Base-by-base conservation (phyloP, 1,140 invertebrate species). In the Macrotrachela quadricornifera region DNA sequence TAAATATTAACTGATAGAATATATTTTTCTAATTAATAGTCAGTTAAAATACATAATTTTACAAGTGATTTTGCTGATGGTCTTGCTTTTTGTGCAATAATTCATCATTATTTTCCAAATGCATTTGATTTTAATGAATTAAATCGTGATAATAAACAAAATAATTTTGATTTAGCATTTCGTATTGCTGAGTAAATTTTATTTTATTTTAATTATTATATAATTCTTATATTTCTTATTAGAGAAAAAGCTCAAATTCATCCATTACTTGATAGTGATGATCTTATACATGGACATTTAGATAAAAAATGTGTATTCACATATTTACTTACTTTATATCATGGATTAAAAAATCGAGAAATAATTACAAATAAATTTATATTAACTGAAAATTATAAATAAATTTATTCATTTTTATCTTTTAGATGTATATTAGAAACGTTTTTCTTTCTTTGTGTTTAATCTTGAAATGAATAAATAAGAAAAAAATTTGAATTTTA, bases 301-400 rank as follows among this genome's bases (percentile, higher is more conserved):
- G 91, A 97, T 72, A 95, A 88, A 88, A 97, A 97, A 71, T 97
- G 90, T 71, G 88, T 97, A 41, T 97, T 96, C 73, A 94, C 90
- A 44, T 95, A 96, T 68, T 86, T 96, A 46, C 91, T 96, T 73
- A 82, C 82, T 58, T 82, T 95, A 66, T 91, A 95, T 42, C 40
- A 15, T 14, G 40, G 40, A 6, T 15, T 42, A 15, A 42, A 14
- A 10, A 42, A 42, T 30, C 21, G 8, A 30, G 21, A 30, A 30
- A 30, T 8, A 30, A 30, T 30, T 4, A 30, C 8, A 8, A 8
- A 30, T 2, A 30, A 30, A 30, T 8, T 30, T 30, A 8, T 30
- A 8, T 4, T 4, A 30, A 30, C 2, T 8, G 8, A 30, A 30
- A 30, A 30, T 30, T 30, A 30, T 30, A 30, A 30, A 30, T n/a